These are phyloP conservation scores for Bufo gargarizans DNA, from an alignment of 2,113 vertebrate genomes.

Conservation along the genomic window DNA sequence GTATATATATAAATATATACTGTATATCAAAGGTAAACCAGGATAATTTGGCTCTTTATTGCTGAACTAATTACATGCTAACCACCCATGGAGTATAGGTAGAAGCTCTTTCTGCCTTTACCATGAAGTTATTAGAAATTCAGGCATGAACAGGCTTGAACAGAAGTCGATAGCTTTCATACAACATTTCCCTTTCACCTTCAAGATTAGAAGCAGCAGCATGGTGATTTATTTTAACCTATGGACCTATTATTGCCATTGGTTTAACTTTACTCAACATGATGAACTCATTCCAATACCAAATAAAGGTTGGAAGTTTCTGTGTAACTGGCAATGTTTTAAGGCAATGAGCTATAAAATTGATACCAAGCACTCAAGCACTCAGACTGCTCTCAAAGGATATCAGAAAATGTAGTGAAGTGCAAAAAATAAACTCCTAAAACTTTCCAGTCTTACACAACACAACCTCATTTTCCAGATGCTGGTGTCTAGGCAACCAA, in stretches of 20 bases:
- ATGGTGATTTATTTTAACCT: constrained; percentile 28
- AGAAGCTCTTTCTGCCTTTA: not conserved
- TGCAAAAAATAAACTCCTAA: constrained; percentile 29
- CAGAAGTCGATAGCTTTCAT: constrained; percentile 5
- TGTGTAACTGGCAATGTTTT: constrained; percentile 33
- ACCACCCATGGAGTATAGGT: not conserved
- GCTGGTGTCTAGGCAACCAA: not conserved
- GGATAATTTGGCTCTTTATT: not conserved
- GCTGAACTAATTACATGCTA: too few relatives aligned
- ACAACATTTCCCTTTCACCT: not conserved
- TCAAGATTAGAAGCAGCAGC: not conserved
- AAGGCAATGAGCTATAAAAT: constrained; percentile 49
- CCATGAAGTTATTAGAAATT: not conserved
- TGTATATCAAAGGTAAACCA: not conserved
- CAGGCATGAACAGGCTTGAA: not conserved
- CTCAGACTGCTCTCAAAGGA: constrained; percentile 35
- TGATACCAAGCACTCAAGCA: constrained; percentile 46
- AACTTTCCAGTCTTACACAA: constrained; percentile 1
- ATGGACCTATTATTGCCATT: constrained; percentile 29
- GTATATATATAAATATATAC: too few relatives aligned
- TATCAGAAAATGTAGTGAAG: constrained; percentile 38
- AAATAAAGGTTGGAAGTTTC: not conserved
- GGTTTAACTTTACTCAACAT: constrained; percentile 22
- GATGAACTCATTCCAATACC: constrained; percentile 22
- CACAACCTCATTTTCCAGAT: not conserved